Conservation (phyloP, 1,140 invertebrate species). For the Notospermus geniculatus region DNA sequence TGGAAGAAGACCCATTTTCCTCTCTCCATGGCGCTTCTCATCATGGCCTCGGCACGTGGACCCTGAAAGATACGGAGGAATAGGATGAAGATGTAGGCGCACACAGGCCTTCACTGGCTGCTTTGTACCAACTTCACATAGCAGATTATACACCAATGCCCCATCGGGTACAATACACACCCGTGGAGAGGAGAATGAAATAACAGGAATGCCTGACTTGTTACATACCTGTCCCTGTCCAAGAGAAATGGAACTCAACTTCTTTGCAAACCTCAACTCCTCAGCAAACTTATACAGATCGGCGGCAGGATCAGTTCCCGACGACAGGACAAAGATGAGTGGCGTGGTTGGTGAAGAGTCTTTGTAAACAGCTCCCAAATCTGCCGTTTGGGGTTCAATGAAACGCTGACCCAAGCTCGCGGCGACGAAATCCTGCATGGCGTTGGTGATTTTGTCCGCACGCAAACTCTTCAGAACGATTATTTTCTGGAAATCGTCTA, state of each 20-base stretch:
- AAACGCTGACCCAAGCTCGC: conserved; percentile 52
- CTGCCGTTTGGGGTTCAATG: conserved; percentile 56
- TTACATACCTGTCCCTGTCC: conserved; percentile 55
- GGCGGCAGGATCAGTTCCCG: conserved; percentile 55
- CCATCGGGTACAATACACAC: not conserved
- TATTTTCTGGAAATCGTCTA: conserved; percentile 60
- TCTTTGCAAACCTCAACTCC: conserved; percentile 57
- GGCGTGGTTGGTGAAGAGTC: conserved; percentile 57
- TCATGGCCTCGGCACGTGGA: conserved; percentile 54
- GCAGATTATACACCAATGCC: not conserved
- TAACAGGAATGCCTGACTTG: not conserved
- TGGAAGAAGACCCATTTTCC: conserved; percentile 59
- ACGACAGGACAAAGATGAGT: conserved; percentile 56
- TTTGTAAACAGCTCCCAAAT: conserved; percentile 53
- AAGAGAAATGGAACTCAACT: conserved; percentile 55
- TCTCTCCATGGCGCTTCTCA: conserved; percentile 55
- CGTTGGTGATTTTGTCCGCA: conserved; percentile 60
- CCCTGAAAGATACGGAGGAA: conserved; percentile 35
- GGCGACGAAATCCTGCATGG: conserved; percentile 56
- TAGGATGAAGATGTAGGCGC: not conserved
- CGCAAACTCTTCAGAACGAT: conserved; percentile 61
- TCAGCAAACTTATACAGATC: conserved; percentile 59
- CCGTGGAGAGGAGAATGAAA: not conserved
- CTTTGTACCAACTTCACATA: not conserved
- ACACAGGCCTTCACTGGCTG: not conserved